These are phyloP conservation scores for Oncopeltus fasciatus DNA, from an alignment of 1,140 invertebrate genomes.

Conservation along the genomic window DNA sequence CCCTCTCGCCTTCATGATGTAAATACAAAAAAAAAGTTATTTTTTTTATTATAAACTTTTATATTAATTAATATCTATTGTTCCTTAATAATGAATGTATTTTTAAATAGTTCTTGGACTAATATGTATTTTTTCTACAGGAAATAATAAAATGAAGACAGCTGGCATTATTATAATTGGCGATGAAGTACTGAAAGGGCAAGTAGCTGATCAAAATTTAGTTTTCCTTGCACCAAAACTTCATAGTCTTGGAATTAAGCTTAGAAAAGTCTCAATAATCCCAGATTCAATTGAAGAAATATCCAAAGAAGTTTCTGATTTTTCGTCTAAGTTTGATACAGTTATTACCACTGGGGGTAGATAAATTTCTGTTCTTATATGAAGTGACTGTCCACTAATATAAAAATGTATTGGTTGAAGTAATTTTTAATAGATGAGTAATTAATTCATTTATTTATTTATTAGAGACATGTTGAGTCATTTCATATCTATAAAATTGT, in stretches of 20 bases:
- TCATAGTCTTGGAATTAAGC: slow-evolving; percentile 47
- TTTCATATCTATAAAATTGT: too few relatives aligned
- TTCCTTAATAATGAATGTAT: too few relatives aligned
- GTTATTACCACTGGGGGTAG: slow-evolving; percentile 54
- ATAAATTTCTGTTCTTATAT: neutral
- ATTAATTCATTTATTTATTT: too few relatives aligned
- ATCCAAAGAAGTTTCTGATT: slow-evolving; percentile 45
- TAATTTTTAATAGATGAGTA: too few relatives aligned
- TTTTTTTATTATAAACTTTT: too few relatives aligned
- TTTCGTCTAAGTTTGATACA: slow-evolving; percentile 43
- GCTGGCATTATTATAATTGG: slow-evolving; percentile 52
- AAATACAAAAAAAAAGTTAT: too few relatives aligned
- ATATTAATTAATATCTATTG: too few relatives aligned
- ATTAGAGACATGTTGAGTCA: too few relatives aligned
- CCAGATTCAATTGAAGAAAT: slow-evolving; percentile 56
- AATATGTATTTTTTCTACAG: neutral
- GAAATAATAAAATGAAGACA: slow-evolving; percentile 20
- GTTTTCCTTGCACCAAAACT: slow-evolving; percentile 49
- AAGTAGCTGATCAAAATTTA: slow-evolving; percentile 60
- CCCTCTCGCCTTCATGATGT: too few relatives aligned
- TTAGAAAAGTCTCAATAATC: slow-evolving; percentile 54
- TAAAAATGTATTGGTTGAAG: too few relatives aligned
- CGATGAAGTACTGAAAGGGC: slow-evolving; percentile 73
- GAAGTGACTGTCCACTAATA: too few relatives aligned
- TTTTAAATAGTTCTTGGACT: too few relatives aligned